phyloP scores from a whole-genome alignment of 2,113 vertebrate genomes.

The Lophura nycthemera region DNA sequence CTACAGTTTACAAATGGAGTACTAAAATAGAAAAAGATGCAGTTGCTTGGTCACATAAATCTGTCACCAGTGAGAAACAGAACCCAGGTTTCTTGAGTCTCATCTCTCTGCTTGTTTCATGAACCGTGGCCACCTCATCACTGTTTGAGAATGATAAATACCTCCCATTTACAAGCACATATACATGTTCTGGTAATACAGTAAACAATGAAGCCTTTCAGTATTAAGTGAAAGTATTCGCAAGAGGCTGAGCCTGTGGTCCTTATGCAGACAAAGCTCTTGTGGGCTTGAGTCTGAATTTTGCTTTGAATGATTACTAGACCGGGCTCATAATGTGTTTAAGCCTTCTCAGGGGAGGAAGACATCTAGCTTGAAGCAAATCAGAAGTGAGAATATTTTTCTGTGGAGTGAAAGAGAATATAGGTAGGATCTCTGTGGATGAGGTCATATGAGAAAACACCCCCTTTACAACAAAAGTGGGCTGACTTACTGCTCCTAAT shows the following conservation, averaged over 20 bases:
- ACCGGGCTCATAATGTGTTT: constrained; percentile 34
- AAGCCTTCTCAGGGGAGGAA: constrained; percentile 39
- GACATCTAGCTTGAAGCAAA: not conserved
- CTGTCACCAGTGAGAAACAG: not conserved
- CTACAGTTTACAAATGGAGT: not conserved
- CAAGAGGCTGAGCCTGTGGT: constrained; percentile 47
- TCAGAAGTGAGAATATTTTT: not conserved
- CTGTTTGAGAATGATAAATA: constrained; percentile 57
- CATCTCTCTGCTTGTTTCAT: constrained; percentile 48
- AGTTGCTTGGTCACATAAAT: constrained; percentile 30
- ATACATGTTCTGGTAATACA: constrained; percentile 40
- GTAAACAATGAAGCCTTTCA: constrained; percentile 70
- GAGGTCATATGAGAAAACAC: not conserved
- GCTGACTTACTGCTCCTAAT: not conserved
- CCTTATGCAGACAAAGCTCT: constrained; percentile 31
- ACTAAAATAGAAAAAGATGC: not conserved
- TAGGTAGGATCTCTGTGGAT: not conserved
- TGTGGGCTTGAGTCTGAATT: constrained; percentile 6
- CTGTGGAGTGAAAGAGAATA: not conserved
- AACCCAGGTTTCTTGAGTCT: constrained; percentile 16
- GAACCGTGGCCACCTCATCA: constrained; percentile 46
- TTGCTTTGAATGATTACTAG: constrained; percentile 37
- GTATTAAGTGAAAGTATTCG: constrained; percentile 35
- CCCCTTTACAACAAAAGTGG: not conserved
- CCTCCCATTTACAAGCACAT: constrained; percentile 29